Evolutionary conservation across 2,888 invertebrate genomes (phyloP).

Genomic region (Anoplius nigerrimus): DNA sequence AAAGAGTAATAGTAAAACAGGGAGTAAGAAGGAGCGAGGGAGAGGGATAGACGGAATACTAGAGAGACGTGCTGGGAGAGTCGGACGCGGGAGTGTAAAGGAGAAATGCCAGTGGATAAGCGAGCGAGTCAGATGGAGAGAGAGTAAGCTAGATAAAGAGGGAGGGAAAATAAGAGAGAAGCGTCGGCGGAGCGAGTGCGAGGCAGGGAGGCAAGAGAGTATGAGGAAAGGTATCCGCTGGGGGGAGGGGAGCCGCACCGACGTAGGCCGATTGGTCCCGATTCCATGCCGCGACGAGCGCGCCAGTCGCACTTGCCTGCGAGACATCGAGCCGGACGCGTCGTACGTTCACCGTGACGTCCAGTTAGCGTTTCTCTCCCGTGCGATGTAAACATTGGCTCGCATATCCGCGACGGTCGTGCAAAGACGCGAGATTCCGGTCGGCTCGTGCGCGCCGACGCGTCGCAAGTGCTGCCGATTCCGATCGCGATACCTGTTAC

Average conservation of each 20-base stretch:
- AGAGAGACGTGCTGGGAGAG: too few relatives aligned
- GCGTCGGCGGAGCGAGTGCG: background rate
- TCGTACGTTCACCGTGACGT: background rate
- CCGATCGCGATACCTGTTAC: background rate
- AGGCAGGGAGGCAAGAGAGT: slow-evolving; percentile 5
- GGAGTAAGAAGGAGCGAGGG: slow-evolving; percentile 25
- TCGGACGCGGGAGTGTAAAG: too few relatives aligned
- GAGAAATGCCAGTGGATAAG: too few relatives aligned
- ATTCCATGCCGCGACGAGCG: slow-evolving; percentile 52
- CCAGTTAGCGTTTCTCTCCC: background rate
- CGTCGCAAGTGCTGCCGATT: background rate
- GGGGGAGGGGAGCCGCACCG: background rate
- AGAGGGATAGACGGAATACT: background rate
- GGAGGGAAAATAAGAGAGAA: slow-evolving; percentile 22
- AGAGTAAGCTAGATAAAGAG: slow-evolving; percentile 17
- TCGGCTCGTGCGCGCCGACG: background rate
- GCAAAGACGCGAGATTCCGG: too few relatives aligned
- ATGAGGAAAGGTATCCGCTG: slow-evolving; percentile 21
- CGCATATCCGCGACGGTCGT: too few relatives aligned
- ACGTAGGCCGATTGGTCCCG: slow-evolving; percentile 38
- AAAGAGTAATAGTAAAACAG: too few relatives aligned
- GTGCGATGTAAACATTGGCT: slow-evolving; percentile 18
- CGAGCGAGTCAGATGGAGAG: background rate
- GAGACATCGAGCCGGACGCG: slow-evolving; percentile 47
- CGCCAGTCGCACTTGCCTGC: slow-evolving; percentile 55